phyloP scores from a whole-genome alignment of 2,888 invertebrate genomes.

The Strigamia maritima region DNA sequence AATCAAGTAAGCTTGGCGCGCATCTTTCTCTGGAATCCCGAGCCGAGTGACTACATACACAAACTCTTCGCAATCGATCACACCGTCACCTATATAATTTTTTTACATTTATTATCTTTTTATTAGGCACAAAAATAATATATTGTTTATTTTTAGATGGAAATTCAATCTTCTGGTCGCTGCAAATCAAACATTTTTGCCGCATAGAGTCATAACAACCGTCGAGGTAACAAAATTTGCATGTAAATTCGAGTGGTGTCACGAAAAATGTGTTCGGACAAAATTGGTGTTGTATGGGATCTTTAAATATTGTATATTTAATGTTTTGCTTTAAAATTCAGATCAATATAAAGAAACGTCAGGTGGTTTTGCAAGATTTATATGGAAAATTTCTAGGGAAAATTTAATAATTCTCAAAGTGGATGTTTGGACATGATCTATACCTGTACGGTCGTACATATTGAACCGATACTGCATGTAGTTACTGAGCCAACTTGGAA shows the following conservation, averaged over 20 bases:
- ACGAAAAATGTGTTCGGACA: background rate
- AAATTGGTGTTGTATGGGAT: too few species aligned
- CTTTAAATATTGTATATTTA: background rate
- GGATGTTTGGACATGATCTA: background rate
- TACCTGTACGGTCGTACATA: constrained; percentile 42
- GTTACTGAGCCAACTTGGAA: constrained; percentile 43
- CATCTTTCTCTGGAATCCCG: constrained; percentile 73
- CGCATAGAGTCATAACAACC: too few species aligned
- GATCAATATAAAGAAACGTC: background rate
- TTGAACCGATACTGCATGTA: constrained; percentile 44
- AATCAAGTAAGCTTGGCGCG: constrained; percentile 75
- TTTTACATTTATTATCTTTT: background rate
- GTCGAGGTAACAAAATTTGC: too few species aligned
- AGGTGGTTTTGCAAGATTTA: background rate
- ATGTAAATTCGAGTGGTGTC: background rate
- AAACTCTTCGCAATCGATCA: constrained; percentile 83
- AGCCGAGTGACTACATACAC: constrained; percentile 81
- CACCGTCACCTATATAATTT: constrained; percentile 65
- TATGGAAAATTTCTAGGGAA: background rate
- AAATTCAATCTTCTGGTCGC: background rate
- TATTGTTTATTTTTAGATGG: too few species aligned
- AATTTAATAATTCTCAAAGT: background rate
- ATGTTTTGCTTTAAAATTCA: background rate
- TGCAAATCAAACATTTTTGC: too few species aligned
- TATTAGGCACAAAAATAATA: too few species aligned